These are phyloP conservation scores for Crocodylus rhombifer DNA, from an alignment of 2,797 vertebrate genomes.

Conservation along the genomic window DNA sequence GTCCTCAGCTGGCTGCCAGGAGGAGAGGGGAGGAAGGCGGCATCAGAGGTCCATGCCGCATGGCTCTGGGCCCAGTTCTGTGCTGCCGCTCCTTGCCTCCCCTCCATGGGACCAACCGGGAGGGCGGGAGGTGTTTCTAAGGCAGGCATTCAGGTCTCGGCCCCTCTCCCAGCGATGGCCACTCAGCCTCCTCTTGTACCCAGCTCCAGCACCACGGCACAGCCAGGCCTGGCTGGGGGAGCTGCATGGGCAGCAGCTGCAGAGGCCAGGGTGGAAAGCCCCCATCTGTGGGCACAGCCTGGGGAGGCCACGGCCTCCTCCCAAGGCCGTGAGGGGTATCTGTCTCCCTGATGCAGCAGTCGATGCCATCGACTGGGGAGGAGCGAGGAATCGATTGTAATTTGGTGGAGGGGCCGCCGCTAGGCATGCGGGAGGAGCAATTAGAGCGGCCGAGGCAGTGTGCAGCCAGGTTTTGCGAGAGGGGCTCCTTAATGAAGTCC, in stretches of 20 bases:
- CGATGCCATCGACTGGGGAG: conserved; percentile 75
- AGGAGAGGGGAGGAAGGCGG: background rate
- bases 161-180: background rate
- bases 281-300: background rate
- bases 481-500: background rate
- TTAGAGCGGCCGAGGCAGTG: conserved; percentile 66
- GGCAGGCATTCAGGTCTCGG: background rate
- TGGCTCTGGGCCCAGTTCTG: background rate
- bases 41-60: background rate
- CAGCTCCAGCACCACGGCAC: rapidly evolving
- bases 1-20: background rate
- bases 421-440: conserved; percentile 72
- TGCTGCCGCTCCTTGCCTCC: background rate
- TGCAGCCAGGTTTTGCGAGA: background rate
- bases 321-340: conserved; percentile 47
- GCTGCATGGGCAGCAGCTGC: background rate
- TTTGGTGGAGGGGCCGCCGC: conserved; percentile 69
- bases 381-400: conserved; percentile 76
- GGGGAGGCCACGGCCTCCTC: background rate
- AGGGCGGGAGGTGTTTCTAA: too few species aligned
- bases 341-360: conserved; percentile 71
- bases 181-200: background rate
- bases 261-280: background rate
- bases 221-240: background rate
- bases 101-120: background rate